Percentiles rank a stretch among this genome's conserved stretches.
Evolutionary conservation across 2,113 vertebrate species (phyloP).

Genomic region (Hippocampus zosterae): DNA sequence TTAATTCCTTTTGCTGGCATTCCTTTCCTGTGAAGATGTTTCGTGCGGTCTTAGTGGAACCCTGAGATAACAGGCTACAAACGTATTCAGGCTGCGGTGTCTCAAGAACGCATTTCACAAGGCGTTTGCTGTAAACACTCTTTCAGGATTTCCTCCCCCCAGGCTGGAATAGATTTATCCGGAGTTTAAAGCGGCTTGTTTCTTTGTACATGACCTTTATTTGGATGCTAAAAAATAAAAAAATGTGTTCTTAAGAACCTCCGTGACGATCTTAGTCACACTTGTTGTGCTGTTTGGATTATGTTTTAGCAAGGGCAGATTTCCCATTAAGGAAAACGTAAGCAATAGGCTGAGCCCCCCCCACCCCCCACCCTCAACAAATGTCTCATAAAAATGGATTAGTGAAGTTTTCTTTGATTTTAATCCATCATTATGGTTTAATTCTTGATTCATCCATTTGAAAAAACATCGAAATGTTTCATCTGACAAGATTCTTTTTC

Average conservation of each 20-base stretch:
- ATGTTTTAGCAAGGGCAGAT: no score
- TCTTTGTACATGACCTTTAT: background rate
- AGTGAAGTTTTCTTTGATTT: background rate
- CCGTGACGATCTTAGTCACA: background rate
- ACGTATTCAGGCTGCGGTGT: constrained; percentile 41
- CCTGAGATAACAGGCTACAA: constrained; percentile 5
- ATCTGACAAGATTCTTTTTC: no score
- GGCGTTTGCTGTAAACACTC: constrained; percentile 8
- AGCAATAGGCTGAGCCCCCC: background rate
- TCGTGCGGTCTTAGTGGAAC: background rate
- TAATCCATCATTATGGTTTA: background rate
- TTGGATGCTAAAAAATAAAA: background rate
- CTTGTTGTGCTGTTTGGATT: background rate
- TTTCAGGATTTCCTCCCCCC: constrained; percentile 15
- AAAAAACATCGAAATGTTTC: no score
- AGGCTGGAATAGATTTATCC: constrained; percentile 20
- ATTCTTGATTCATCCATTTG: background rate
- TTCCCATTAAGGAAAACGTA: background rate
- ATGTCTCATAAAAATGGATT: background rate
- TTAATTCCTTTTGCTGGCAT: no score
- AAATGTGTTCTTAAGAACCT: background rate
- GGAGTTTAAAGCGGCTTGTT: constrained; percentile 5
- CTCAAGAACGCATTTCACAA: constrained; percentile 26
- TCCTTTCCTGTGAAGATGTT: background rate
- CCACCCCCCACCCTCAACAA: no score